These are phyloP conservation scores for Cheilosia soror DNA, from an alignment of 2,888 invertebrate genomes.

Conservation along the genomic window DNA sequence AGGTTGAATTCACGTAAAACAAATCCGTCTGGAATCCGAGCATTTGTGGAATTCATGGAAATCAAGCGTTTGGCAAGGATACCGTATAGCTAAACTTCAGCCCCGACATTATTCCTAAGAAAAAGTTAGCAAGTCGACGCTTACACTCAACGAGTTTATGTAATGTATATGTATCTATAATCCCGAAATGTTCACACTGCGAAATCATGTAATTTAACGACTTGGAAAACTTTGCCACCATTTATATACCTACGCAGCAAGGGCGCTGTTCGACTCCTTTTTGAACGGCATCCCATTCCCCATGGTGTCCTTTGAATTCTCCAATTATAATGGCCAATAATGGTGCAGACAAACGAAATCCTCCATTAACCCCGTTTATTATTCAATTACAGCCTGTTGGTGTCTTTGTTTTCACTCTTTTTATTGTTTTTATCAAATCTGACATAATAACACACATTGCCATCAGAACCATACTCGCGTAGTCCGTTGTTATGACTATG, in stretches of 20 bases:
- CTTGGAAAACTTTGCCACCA: conserved; percentile 10
- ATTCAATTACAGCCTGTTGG: conserved; percentile 41
- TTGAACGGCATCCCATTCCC: neutral
- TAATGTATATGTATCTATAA: neutral
- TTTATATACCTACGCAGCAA: neutral
- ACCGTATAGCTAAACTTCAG: too few relatives aligned
- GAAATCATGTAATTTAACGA: conserved; percentile 25
- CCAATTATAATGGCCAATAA: conserved; percentile 48
- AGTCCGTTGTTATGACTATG: too few relatives aligned
- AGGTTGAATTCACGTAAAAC: too few relatives aligned
- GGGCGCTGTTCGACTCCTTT: neutral
- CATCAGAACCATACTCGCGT: neutral
- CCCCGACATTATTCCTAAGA: neutral
- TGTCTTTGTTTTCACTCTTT: conserved; percentile 4
- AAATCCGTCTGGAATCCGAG: too few relatives aligned
- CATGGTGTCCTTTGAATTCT: conserved; percentile 22
- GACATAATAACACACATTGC: conserved; percentile 31
- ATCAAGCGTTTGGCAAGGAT: too few relatives aligned
- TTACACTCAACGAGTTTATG: neutral
- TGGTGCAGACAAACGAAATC: conserved; percentile 17
- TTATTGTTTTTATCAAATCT: conserved; percentile 24
- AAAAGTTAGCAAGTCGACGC: neutral
- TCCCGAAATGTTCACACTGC: conserved; percentile 23
- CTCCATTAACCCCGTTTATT: conserved; percentile 32
- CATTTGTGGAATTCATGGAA: too few relatives aligned